Evolutionary conservation across 1,140 invertebrate species (phyloP).

Genomic region (Drosophila lini): DNA sequence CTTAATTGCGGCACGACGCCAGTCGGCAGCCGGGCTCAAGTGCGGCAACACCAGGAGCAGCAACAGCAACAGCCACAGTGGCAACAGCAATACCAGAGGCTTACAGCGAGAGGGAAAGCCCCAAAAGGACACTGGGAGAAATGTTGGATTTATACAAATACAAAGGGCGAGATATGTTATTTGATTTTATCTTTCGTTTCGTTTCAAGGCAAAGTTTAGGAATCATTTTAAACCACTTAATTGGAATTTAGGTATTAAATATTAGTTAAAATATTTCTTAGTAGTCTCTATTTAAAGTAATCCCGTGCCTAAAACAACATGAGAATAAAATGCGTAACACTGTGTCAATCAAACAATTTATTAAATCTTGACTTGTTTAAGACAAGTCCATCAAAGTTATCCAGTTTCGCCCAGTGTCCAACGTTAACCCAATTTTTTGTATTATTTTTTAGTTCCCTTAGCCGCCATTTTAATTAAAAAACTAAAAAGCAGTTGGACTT

Average conservation of each 20-base stretch:
- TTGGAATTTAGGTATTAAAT: background rate
- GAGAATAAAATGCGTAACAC: too few relatives aligned
- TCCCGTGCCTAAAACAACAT: too few relatives aligned
- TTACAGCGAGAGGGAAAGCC: conserved; percentile 13
- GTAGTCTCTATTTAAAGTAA: background rate
- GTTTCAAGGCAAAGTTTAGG: background rate
- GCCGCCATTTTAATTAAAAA: conserved; percentile 74
- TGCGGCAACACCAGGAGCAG: conserved; percentile 10
- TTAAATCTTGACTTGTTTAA: background rate
- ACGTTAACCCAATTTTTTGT: conserved; percentile 67
- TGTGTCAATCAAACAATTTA: too few relatives aligned
- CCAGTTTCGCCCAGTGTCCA: conserved; percentile 1
- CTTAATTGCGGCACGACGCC: conserved; percentile 67
- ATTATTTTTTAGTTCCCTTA: conserved; percentile 31
- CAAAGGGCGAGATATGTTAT: too few relatives aligned
- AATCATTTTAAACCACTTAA: background rate
- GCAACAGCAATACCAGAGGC: conserved; percentile 8
- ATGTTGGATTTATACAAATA: background rate
- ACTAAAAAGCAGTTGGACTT: conserved; percentile 63
- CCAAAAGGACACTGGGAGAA: background rate
- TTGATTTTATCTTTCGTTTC: background rate
- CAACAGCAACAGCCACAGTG: conserved; percentile 2
- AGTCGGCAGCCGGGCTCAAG: conserved; percentile 42
- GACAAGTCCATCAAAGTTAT: background rate
- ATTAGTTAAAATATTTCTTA: background rate